Conservation (phyloP, 2,888 invertebrate species). For the Panopea generosa region DNA sequence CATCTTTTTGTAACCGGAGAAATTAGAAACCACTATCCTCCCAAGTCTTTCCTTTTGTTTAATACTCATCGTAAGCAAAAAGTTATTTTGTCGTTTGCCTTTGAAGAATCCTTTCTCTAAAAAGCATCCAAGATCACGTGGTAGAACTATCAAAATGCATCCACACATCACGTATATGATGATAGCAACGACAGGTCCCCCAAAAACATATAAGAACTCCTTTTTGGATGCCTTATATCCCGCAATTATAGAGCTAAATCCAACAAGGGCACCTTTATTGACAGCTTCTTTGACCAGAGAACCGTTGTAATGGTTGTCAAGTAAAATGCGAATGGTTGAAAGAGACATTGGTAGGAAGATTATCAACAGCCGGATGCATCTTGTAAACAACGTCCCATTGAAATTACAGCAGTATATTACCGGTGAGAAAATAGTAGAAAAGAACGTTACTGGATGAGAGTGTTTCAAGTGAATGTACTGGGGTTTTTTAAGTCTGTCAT, state of each 20-base stretch:
- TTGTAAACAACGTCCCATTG: slow-evolving; percentile 4
- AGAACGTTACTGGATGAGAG: slow-evolving; percentile 23
- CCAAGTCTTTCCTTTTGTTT: slow-evolving; percentile 15
- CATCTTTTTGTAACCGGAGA: slow-evolving; percentile 34
- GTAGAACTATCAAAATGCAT: slow-evolving; percentile 19
- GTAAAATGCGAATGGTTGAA: slow-evolving; percentile 3
- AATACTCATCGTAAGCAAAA: slow-evolving; percentile 12
- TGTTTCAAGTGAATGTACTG: slow-evolving; percentile 15
- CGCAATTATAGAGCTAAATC: slow-evolving; percentile 43
- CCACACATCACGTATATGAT: slow-evolving; percentile 34
- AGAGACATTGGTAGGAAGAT: slow-evolving; percentile 31
- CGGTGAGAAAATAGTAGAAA: slow-evolving; percentile 31
- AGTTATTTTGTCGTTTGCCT: background rate
- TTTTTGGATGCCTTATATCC: slow-evolving; percentile 6
- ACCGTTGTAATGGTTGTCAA: slow-evolving; percentile 21
- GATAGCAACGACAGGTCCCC: slow-evolving; percentile 33
- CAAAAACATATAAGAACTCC: slow-evolving; percentile 29
- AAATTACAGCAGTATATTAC: background rate
- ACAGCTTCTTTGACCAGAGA: slow-evolving; percentile 29
- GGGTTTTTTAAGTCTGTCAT: background rate
- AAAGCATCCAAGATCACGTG: slow-evolving; percentile 18
- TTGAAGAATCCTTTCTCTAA: slow-evolving; percentile 24
- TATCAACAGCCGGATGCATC: slow-evolving; percentile 13
- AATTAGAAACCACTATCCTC: slow-evolving; percentile 9
- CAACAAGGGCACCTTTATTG: slow-evolving; percentile 34